A percentile compares a stretch with the other conserved stretches of the same genome.
Conservation (phyloP, 2,797 vertebrate genomes). For the Nothura maculosa region DNA sequence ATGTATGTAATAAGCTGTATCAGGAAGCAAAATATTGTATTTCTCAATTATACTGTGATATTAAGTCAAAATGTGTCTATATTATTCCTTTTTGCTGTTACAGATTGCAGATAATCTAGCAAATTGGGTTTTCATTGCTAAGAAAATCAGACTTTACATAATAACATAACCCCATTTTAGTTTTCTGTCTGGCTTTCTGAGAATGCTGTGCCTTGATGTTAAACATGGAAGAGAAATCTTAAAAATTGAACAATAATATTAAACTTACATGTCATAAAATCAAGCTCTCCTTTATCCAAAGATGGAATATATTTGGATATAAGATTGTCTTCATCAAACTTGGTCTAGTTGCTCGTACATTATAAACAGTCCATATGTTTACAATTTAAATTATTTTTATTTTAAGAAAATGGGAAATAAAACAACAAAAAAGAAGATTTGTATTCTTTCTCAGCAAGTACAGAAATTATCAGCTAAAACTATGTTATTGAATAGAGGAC, state of each 20-base stretch:
- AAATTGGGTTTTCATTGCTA: background rate
- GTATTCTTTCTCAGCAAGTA: background rate
- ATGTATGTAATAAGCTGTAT: background rate
- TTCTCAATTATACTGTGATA: background rate
- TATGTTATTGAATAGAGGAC: background rate
- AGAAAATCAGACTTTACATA: background rate
- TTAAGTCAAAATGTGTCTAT: background rate
- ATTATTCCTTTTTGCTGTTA: background rate
- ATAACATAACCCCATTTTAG: background rate
- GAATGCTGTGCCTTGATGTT: background rate
- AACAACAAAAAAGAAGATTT: background rate
- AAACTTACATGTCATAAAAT: background rate
- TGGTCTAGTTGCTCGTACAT: background rate
- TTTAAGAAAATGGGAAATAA: background rate
- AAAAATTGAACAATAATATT: background rate
- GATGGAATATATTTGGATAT: background rate
- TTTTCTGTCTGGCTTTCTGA: slow-evolving; percentile 1
- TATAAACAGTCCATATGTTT: background rate
- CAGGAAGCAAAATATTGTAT: background rate
- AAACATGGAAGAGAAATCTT: background rate
- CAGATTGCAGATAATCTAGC: background rate
- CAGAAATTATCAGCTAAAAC: background rate
- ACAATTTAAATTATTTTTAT: background rate
- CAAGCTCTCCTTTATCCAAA: background rate
- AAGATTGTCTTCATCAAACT: background rate